Conservation (phyloP, 2,797 vertebrate genomes). For the Urocyon cinereoargenteus region DNA sequence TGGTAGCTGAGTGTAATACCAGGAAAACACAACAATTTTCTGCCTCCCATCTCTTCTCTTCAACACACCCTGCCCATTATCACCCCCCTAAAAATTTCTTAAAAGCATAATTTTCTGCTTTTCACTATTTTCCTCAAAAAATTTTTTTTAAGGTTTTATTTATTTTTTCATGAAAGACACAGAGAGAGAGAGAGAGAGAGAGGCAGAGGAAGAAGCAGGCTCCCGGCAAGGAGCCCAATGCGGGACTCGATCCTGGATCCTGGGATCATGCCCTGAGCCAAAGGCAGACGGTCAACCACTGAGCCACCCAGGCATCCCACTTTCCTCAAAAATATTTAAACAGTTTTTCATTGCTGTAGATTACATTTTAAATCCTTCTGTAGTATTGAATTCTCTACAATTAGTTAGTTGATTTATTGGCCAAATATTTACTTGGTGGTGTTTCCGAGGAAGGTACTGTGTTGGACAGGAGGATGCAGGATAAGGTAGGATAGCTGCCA, state of each 20-base stretch:
- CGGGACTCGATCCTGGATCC: too few relatives aligned
- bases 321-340: constrained; percentile 36
- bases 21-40: neutral
- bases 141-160: too few relatives aligned
- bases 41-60: neutral
- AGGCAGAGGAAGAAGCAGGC: too few relatives aligned
- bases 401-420: constrained; percentile 3
- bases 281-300: too few relatives aligned
- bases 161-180: too few relatives aligned
- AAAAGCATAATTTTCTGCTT: constrained; percentile 23
- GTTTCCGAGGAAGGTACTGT: neutral
- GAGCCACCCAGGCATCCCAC: too few relatives aligned
- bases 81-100: neutral
- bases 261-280: too few relatives aligned
- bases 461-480: neutral
- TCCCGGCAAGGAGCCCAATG: too few relatives aligned
- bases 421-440: neutral
- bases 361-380: constrained; percentile 21
- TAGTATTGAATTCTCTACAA: neutral
- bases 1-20: neutral
- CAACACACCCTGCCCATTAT: neutral
- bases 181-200: too few relatives aligned
- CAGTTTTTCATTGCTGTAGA: neutral
- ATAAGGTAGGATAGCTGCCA: neutral
- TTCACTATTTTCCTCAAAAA: neutral